A percentile compares a stretch with the other conserved stretches of the same genome.
Evolutionary conservation across 2,113 vertebrate species (phyloP).

Genomic region (Anas platyrhynchos): DNA sequence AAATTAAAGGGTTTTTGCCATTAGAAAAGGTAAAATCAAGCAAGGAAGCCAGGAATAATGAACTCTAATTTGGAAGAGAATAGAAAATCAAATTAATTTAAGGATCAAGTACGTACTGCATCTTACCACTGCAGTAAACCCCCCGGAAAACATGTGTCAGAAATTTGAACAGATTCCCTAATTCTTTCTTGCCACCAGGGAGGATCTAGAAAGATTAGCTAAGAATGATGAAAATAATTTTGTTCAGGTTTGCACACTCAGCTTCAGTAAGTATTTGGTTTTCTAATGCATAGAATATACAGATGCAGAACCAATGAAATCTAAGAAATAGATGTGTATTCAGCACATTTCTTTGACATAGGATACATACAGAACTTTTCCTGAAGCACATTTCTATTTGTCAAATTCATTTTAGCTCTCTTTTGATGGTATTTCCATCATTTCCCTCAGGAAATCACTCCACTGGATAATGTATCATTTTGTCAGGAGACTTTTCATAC

Average conservation of each 20-base stretch:
- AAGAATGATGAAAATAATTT: not conserved
- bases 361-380: not conserved
- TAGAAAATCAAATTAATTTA: not conserved
- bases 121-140: not conserved
- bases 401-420: not conserved
- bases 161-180: not conserved
- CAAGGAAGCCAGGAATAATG: not conserved
- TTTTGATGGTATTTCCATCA: not conserved
- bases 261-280: not conserved
- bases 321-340: not conserved
- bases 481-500: not conserved
- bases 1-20: not conserved
- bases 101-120: not conserved
- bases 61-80: not conserved
- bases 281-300: not conserved
- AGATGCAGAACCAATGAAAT: not conserved
- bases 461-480: not conserved
- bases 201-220: not conserved
- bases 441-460: slow-evolving; percentile 17
- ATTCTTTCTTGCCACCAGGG: not conserved
- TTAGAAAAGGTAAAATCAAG: not conserved
- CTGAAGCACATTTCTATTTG: slow-evolving; percentile 19
- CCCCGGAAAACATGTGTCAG: not conserved
- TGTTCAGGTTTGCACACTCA: not conserved
- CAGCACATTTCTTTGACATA: slow-evolving; percentile 36